A percentile compares a stretch with the other conserved stretches of the same genome.
These are phyloP conservation scores for Rhabdomys pumilio DNA, from an alignment of 2,797 vertebrate genomes.

Conservation along the genomic window DNA sequence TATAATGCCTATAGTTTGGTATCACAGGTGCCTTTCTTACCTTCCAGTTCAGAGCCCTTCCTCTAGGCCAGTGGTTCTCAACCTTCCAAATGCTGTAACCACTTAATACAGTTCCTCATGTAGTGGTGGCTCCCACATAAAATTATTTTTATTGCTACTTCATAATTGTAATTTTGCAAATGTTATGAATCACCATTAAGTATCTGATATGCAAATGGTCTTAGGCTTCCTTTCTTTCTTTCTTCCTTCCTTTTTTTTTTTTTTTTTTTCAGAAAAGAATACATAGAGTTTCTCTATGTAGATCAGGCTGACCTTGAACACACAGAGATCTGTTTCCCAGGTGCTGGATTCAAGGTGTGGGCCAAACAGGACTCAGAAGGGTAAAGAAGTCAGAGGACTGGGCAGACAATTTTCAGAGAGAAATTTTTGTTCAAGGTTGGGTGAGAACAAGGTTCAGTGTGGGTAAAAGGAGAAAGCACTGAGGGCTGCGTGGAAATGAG, in stretches of 20 bases:
- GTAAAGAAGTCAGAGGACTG: conserved; percentile 8
- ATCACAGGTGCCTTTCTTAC: neutral
- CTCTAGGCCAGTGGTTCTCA: neutral
- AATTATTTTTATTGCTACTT: neutral
- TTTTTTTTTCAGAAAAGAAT: neutral
- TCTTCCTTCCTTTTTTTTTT: neutral
- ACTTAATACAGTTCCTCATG: neutral
- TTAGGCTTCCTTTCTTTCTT: neutral
- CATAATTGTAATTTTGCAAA: neutral
- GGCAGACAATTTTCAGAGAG: conserved; percentile 11
- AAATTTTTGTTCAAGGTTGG: neutral
- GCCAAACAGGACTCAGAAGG: conserved; percentile 8
- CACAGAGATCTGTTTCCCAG: neutral
- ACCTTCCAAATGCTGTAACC: neutral
- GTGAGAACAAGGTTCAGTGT: neutral
- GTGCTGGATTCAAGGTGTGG: neutral
- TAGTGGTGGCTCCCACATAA: neutral
- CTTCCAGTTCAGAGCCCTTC: conserved; percentile 21
- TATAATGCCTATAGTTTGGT: conserved; percentile 40
- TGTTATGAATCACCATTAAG: neutral
- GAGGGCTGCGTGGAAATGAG: neutral
- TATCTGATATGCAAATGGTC: neutral
- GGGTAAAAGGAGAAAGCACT: conserved; percentile 3
- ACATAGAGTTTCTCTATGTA: neutral
- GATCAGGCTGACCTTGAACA: neutral